Evolutionary conservation across 2,888 invertebrate species (phyloP), one percentile per base, ranked within the genome.

Genomic region (Cephus pulcher): DNA sequence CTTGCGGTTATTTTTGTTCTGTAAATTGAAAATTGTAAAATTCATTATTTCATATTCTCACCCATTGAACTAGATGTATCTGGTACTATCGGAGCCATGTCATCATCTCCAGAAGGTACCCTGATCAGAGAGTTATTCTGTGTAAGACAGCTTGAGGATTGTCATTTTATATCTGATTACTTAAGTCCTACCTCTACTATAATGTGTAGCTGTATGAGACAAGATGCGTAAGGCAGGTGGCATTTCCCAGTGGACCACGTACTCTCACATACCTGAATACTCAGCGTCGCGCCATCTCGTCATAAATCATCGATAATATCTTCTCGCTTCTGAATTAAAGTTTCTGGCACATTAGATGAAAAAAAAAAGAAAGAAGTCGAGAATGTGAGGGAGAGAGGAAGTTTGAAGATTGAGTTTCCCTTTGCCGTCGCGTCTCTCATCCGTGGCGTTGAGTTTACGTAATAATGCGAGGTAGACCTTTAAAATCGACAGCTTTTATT

Each of bases 271-370:
- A 34, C 33, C 33, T 34, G 71, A 12, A 34, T 34, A 23, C 71
- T 71, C 71, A 11, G 33, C 12, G 32, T 34, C 71, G 1, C 12
- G 33, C 23, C 9, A 56, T 15, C 32, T 71, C 12, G 71, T 34
- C 71, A 23, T 71, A 71, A 71, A 71, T 71, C 71, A 71, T 15
- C 71, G 71, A 71, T 34, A 71, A 32, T 32, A 34, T 71, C 71
- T 71, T 71, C 71, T 71, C 71, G 71, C 71, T 71, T 71, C 71
- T 32, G 71, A 71, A 71, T 71, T 71, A 71, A 71, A 32, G 32
- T 32, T 12, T 23, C 71, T n/a, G 23, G 56, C 2, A 56, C 56
- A 9, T 56, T 71, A 23, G 71, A 11, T 23, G 32, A 71, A 71
- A 11, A n/a, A n/a, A 70, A 12, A 30, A 40, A 15, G 56, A 56